Base-by-base conservation (phyloP, 2,888 invertebrate species). In the Chalcis sispes region DNA sequence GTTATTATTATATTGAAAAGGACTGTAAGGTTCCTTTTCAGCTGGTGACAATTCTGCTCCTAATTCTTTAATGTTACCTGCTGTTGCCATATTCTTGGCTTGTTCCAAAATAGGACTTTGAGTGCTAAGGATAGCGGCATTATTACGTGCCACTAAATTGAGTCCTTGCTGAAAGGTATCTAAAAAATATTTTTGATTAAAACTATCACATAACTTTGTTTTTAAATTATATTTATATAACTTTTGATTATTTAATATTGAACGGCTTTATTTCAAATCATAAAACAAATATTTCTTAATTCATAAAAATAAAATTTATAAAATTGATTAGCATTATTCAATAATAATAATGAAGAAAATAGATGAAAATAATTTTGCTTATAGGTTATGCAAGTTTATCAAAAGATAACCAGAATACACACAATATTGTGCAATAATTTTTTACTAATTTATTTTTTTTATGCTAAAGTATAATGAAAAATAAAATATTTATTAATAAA, bases 1-100 rank as follows among this genome's bases (percentile, higher is more conserved):
- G 88, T 93, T 92, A 83, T 89, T 90, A 73, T 94, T 90, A 88
- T 93, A 91, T 90, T 93, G 93, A 88, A 96, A 95, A 0, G 96
- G 96, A 36, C 96, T 96, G 85, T 95, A 95, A 0, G 92, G 92
- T 75, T 90, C 54, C 15, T 76, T 82, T 5, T 75, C 23, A 1
- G 46, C 27, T 20, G 2, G 81, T 15, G 46, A 5, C 27, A n/a
- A 36, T 59, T 29, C n/a, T 18, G 59, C 15, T 50, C 40, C 25
- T 20, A 13, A 15, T 25, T 32, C 40, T 15, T 32, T 13, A 2
- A 40, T 8, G 23, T 61, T 81, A 42, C 2, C 50, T 72, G n/a
- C 78, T 58, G 7, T 69, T 72, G 32, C 79, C 40, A 25, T 79
- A 56, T 0, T 81, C 75, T 15, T 83, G 81, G 13, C 82, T 70